Evolutionary conservation across 1,140 invertebrate genomes (phyloP), one percentile per base, ranked within the genome.

Genomic region (Papilio xuthus): DNA sequence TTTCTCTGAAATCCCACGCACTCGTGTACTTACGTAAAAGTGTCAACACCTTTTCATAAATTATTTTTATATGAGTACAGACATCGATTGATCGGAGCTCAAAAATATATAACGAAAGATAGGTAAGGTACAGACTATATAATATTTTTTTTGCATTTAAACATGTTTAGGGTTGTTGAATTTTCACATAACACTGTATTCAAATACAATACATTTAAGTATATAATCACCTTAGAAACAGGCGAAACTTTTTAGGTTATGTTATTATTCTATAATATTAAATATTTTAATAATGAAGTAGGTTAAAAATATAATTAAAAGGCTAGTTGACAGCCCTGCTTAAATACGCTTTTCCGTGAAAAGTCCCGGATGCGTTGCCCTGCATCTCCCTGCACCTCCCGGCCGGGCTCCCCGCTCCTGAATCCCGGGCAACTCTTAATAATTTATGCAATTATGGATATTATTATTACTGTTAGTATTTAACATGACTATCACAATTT

Each of bases 361-460:
- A 9, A 60, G 60, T 28, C 60, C 26, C 60, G 23, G 60, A 26
- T 4, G 56, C 56, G 60, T 13, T 28, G 26, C 56, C 23, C 23
- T 60, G 56, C 53, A 63, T 10, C 53, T 60, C 53, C 53, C 53
- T 47, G 44, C 44, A 47, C 44, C 12, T 3, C 10, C 42, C 12
- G 42, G 12, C 44, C 44, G 13, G 44, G 44, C 13, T 47, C 44
- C 44, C 44, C 4, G 50, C 50, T 53, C n/a, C 50, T 10, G 42
- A 18, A 3, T 18, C n/a, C n/a, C 26, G 23, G 60, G 4, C 60
- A 28, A 67, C 26, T 18, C 60, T 67, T 28, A 28, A 32, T 67
- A 67, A 67, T 28, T 67, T 67, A 67, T 32, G 60, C 60, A 67
- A 67, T 67, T 67, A 67, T 67, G 23, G 23, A 67, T n/a, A n/a